Evolutionary conservation across 2,888 invertebrate species (phyloP).

Genomic region (Hipparchia sbordonii): DNA sequence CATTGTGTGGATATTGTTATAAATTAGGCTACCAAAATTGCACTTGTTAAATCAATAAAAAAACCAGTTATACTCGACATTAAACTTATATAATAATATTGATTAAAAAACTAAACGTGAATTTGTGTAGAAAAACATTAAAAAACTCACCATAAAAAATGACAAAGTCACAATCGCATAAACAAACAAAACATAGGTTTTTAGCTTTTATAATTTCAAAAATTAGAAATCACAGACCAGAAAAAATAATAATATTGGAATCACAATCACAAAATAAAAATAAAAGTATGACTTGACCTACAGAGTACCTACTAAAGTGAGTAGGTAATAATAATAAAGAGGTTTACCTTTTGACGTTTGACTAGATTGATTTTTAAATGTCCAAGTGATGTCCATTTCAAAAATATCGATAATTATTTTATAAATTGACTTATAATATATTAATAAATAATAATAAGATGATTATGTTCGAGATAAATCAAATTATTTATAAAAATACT

Average conservation of each 20-base stretch:
- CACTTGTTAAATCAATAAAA: conserved; percentile 40
- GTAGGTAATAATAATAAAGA: background rate
- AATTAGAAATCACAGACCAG: no score
- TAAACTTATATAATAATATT: conserved; percentile 16
- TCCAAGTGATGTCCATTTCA: conserved; percentile 5
- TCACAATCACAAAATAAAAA: no score
- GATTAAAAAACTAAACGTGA: conserved; percentile 23
- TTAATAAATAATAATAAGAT: background rate
- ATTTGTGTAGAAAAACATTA: conserved; percentile 4
- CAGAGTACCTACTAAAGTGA: no score
- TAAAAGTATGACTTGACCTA: no score
- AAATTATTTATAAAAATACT: no score
- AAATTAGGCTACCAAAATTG: background rate
- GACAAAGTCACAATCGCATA: conserved; percentile 30
- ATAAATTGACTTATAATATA: background rate
- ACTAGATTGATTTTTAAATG: no score
- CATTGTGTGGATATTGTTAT: conserved; percentile 54
- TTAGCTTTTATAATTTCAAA: no score
- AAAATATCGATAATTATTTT: background rate
- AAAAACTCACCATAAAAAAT: conserved; percentile 43
- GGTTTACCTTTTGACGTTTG: conserved; percentile 7
- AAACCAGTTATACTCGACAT: conserved; percentile 44
- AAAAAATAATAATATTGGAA: no score
- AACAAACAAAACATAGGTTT: conserved; percentile 3
- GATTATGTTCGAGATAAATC: no score